Evolutionary conservation across 2,797 vertebrate species (phyloP), one percentile per base, ranked within the genome.

Genomic region (Parambassis ranga): DNA sequence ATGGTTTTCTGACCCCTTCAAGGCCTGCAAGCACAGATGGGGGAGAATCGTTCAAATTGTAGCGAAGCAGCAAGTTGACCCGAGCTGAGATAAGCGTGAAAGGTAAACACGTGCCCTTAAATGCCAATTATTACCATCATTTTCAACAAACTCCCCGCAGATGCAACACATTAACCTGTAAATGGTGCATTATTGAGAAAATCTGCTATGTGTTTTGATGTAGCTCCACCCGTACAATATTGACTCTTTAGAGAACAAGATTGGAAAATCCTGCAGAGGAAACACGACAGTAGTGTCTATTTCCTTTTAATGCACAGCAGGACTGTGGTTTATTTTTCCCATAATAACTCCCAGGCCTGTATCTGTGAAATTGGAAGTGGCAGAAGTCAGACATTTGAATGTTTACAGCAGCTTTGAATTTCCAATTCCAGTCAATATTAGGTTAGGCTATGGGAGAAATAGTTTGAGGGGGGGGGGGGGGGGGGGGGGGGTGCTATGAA

Each of bases 371-470:
- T 88, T 88, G 83, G 75, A 90, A 90, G 81, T 79, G 64, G 84
- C n/a, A n/a, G n/a, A n/a, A n/a, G 87, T 85, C 87, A 90, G 81
- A 75, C 75, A 69, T 85, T 85, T 88, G 77, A 82, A 83, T 88
- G 85, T 90, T 92, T 89, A 85, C 81, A 83, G 78, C 78, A 57
- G 69, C 80, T 91, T 87, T 86, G 73, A 69, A 85, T 88, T 90
- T 90, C 75, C 76, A 74, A 83, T 91, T 91, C 77, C 77, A 85
- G 84, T 89, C 87, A 90, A 90, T 87, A 86, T 87, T 87, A 77
- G 72, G 85, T 86, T 79, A 85, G 80, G 75, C 82, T 87, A 81
- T 41, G 65, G 77, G 75, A 65, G 71, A 82, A 86, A 86, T 74
- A 68, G 73, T 81, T 86, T 23, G 66, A 65, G 64, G 79, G 67